Evolutionary conservation across 2,113 vertebrate genomes (phyloP), one percentile per base, ranked within the genome.

Genomic region (Rhombomys opimus): DNA sequence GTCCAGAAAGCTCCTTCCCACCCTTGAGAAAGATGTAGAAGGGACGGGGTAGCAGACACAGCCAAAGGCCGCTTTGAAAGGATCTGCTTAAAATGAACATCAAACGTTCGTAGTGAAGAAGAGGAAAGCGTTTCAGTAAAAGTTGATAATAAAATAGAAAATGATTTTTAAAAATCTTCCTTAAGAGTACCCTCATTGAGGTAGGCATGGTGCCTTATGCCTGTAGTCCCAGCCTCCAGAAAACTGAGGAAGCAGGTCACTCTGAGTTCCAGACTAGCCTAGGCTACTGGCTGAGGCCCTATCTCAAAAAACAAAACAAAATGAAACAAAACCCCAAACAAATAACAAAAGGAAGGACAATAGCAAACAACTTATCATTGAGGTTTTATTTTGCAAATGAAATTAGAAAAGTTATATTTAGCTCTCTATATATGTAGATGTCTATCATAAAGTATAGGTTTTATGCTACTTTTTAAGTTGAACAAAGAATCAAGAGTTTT

Each of bases 401-500:
- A 73, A 95, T 77, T 52, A 78, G 22, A 76, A 68, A 89, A 89
- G 32, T n/a, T 78, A 78, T 63, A 81, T 93, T 95, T 85, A 93
- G n/a, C 3, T 41, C 10, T 2, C 27, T 22, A 12, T 5, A 80
- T 67, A 67, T 67, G 23, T 46, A 5, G 22, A 17, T 3, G 18
- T 23, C 38, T 68, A 84, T 81, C 91, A 78, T 6, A 80, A 95
- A 93, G 54, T 75, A 90, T 46, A 93, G 81, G 30, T 76, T 76
- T n/a, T 32, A 82, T 54, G 30, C 32, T 87, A 54, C 72, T 92
- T 90, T 96, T 96, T 52, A 86, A 59, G 54, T 81, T 70, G 96
- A 91, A 70, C 14, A n/a, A 90, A 86, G 46, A 93, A 86, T 96
- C 63, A 73, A 92, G 25, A 61, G 25, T 86, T 85, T 95, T 90